A percentile compares a stretch with the other conserved stretches of the same genome.
phyloP scores from a whole-genome alignment of 2,797 vertebrate genomes.

The Enteromius viviparus region DNA sequence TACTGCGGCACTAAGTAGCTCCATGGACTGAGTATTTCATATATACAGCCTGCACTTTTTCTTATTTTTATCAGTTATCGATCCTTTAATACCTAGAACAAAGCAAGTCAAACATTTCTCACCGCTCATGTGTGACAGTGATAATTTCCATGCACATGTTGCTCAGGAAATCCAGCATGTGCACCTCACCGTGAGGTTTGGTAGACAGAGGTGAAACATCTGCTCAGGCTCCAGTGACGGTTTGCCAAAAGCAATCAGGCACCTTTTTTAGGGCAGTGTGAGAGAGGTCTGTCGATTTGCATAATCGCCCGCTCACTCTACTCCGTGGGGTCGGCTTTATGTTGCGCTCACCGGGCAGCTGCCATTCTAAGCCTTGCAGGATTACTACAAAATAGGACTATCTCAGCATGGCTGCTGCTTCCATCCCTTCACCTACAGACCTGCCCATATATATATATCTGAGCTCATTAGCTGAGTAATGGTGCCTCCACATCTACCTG shows the following conservation, averaged over 20 bases:
- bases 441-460: constrained; percentile 31
- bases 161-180: constrained; percentile 16
- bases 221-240: constrained; percentile 59
- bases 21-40: not conserved
- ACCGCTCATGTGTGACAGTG: not conserved
- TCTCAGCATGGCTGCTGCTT: constrained; percentile 32
- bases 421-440: constrained; percentile 42
- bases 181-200: not conserved
- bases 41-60: not conserved
- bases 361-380: constrained; percentile 58
- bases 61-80: not conserved
- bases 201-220: constrained; percentile 46
- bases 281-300: constrained; percentile 72
- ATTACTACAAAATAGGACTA: constrained; percentile 56
- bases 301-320: constrained; percentile 71
- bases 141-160: constrained; percentile 16
- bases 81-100: not conserved
- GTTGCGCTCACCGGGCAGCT: constrained; percentile 57
- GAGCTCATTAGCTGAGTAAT: constrained; percentile 67
- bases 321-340: constrained; percentile 59
- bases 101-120: not conserved
- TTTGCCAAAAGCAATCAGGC: constrained; percentile 78
- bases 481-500: constrained; percentile 54
- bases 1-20: not conserved
- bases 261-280: constrained; percentile 74